Percentiles rank a stretch among this genome's conserved stretches.
These are phyloP conservation scores for Gymnoscopelus braueri DNA, from an alignment of 2,797 vertebrate species.

Conservation along the genomic window DNA sequence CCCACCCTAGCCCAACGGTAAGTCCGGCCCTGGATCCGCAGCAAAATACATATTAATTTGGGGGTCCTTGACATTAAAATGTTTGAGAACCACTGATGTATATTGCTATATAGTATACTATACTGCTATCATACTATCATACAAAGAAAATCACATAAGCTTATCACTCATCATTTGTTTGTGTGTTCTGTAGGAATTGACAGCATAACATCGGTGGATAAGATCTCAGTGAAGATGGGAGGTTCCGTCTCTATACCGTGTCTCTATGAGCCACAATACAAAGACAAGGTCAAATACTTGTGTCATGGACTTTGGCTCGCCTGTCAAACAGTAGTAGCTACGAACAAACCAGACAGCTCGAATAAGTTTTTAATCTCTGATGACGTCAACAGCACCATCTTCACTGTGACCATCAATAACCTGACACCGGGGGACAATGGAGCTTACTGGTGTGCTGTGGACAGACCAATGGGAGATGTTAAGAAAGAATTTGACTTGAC, in stretches of 20 bases:
- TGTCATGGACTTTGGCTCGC: not conserved
- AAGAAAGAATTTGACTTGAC: not conserved
- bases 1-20: too few species aligned
- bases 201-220: slow-evolving; percentile 7
- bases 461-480: rapidly evolving
- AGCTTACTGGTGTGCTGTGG: slow-evolving; percentile 48
- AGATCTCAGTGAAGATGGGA: slow-evolving; percentile 19
- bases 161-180: too few species aligned
- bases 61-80: too few species aligned
- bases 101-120: too few species aligned
- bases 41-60: too few species aligned
- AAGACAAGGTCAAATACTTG: slow-evolving; percentile 27
- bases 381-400: slow-evolving; percentile 17
- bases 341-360: rapidly evolving
- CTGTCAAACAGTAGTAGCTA: not conserved
- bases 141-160: too few species aligned
- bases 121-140: too few species aligned
- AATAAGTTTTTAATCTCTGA: slow-evolving; percentile 44
- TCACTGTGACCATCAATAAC: slow-evolving; percentile 45
- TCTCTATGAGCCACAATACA: not conserved
- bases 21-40: too few species aligned
- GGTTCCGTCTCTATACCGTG: slow-evolving; percentile 43
- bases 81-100: too few species aligned
- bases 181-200: slow-evolving; percentile 41
- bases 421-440: rapidly evolving